phyloP scores from a whole-genome alignment of 2,797 vertebrate species.

The Loris lydekkerianus region DNA sequence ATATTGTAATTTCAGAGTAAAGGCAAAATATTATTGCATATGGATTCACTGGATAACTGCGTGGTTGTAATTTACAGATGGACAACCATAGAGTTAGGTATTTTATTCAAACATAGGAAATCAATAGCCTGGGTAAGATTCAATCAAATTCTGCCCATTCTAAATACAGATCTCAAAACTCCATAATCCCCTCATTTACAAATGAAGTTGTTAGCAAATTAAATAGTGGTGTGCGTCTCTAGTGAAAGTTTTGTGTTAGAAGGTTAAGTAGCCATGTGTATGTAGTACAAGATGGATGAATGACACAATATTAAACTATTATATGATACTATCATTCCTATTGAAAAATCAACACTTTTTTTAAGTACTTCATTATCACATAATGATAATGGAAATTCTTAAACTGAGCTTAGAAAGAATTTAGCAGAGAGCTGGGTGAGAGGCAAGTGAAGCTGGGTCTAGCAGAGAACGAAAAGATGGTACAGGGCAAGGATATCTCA shows the following conservation, averaged over 20 bases:
- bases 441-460: neutral
- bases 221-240: neutral
- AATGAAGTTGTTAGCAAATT: neutral
- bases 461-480: neutral
- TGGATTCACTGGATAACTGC: neutral
- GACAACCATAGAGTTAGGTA: neutral
- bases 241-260: neutral
- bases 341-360: neutral
- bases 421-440: neutral
- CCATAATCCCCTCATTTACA: neutral
- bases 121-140: neutral
- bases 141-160: neutral
- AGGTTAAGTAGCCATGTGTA: neutral
- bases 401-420: neutral
- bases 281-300: neutral
- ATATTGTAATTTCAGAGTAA: neutral
- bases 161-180: neutral
- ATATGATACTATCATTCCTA: neutral
- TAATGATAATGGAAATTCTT: neutral
- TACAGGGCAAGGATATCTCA: neutral
- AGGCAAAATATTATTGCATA: neutral
- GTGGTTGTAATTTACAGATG: neutral
- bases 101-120: constrained; percentile 30
- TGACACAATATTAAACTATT: neutral
- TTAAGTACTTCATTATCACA: neutral